These are phyloP conservation scores for Drosophila pseudoobscura DNA, from an alignment of 1,140 invertebrate genomes.

Conservation along the genomic window DNA sequence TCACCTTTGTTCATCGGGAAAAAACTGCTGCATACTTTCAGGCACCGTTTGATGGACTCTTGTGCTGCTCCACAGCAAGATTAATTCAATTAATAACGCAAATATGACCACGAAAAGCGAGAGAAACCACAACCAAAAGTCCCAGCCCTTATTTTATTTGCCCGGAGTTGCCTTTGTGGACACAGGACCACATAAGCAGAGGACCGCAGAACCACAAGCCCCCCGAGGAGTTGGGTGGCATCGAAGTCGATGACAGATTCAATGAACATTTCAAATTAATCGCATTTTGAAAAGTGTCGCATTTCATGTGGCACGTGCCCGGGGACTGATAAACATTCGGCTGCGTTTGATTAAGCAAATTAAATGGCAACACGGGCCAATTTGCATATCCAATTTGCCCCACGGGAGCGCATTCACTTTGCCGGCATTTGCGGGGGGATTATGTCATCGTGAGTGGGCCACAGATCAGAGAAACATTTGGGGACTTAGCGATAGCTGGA, in stretches of 20 bases:
- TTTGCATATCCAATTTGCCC: slow-evolving; percentile 22
- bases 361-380: slow-evolving; percentile 39
- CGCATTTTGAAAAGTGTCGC: slow-evolving; percentile 53
- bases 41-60: slow-evolving; percentile 11
- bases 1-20: slow-evolving; percentile 8
- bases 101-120: slow-evolving; percentile 19
- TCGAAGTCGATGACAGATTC: slow-evolving; percentile 16
- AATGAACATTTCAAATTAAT: slow-evolving; percentile 67
- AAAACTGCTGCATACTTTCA: slow-evolving; percentile 37
- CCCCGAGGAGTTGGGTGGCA: not conserved
- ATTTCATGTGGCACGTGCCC: slow-evolving; percentile 48
- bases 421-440: slow-evolving; percentile 11
- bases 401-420: slow-evolving; percentile 9
- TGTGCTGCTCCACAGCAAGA: slow-evolving; percentile 3
- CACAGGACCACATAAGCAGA: slow-evolving; percentile 4
- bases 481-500: not conserved
- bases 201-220: not conserved
- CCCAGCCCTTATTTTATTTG: slow-evolving; percentile 18
- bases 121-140: not conserved
- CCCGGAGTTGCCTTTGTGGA: slow-evolving; percentile 37
- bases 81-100: slow-evolving; percentile 51
- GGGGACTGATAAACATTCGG: slow-evolving; percentile 20
- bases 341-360: slow-evolving; percentile 56
- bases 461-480: not conserved
- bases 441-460: slow-evolving; percentile 37